Conservation (phyloP, 1,140 invertebrate genomes). For the Aradophagus sp. region DNA sequence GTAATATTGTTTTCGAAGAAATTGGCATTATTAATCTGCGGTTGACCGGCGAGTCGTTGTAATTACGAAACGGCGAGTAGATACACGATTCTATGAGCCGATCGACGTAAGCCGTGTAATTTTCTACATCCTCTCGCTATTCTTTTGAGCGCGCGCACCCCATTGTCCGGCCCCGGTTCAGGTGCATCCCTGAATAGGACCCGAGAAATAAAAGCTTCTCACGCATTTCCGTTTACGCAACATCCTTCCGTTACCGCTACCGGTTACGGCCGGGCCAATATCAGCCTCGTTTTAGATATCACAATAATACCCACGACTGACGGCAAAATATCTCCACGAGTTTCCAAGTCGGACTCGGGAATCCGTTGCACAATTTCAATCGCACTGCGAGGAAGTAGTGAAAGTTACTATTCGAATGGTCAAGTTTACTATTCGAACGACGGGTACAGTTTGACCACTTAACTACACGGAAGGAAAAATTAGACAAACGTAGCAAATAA, state of each 20-base stretch:
- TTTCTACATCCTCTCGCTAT: slow-evolving; percentile 65
- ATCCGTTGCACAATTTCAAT: too few relatives aligned
- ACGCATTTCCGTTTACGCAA: slow-evolving; percentile 71
- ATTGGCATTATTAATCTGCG: slow-evolving; percentile 48
- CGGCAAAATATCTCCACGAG: slow-evolving; percentile 17
- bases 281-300: slow-evolving; percentile 44
- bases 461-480: too few relatives aligned
- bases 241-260: slow-evolving; percentile 69
- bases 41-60: slow-evolving; percentile 29
- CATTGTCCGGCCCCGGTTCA: slow-evolving; percentile 62
- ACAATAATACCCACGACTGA: slow-evolving; percentile 20
- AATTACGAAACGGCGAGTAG: slow-evolving; percentile 52
- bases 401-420: too few relatives aligned
- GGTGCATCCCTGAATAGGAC: slow-evolving; percentile 63
- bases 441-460: too few relatives aligned
- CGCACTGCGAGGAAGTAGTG: too few relatives aligned
- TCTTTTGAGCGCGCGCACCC: slow-evolving; percentile 54
- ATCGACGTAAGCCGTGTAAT: slow-evolving; percentile 60
- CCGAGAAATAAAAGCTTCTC: slow-evolving; percentile 62
- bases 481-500: too few relatives aligned
- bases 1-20: too few relatives aligned
- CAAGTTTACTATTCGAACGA: too few relatives aligned
- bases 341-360: slow-evolving; percentile 21
- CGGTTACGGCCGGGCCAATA: slow-evolving; percentile 50
- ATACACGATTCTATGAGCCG: slow-evolving; percentile 52